Percentiles rank a stretch among this genome's conserved stretches.
Conservation (phyloP, 2,888 invertebrate species). For the Ophonus ardosiacus region DNA sequence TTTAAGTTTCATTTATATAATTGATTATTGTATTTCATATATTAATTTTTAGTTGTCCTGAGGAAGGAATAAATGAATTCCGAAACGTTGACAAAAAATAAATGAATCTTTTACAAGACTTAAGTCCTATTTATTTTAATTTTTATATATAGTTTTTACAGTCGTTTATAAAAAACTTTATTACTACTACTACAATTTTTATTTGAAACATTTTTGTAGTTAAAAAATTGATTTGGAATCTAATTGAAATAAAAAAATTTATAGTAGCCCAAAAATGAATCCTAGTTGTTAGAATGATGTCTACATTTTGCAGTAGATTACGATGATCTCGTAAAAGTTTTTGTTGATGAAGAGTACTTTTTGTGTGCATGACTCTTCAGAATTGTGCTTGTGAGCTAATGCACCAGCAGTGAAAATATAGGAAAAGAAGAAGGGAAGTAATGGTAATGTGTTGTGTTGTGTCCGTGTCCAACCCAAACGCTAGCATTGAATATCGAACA, state of each 20-base stretch:
- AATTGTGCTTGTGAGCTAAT: constrained; percentile 64
- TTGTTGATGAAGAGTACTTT: constrained; percentile 70
- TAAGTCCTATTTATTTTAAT: no score
- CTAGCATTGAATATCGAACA: constrained; percentile 1
- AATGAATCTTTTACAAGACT: no score
- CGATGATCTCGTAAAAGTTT: constrained; percentile 29
- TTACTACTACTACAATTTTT: no score
- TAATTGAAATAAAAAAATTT: neutral
- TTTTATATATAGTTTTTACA: no score
- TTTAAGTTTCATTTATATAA: no score
- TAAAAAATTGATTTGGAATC: no score
- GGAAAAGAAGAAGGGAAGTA: neutral
- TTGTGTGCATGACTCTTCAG: constrained; percentile 70
- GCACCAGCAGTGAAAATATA: constrained; percentile 62
- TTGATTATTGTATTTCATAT: no score
- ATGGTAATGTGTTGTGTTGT: constrained; percentile 2
- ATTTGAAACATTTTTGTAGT: no score
- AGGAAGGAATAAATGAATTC: no score
- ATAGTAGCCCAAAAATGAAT: neutral
- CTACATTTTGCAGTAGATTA: neutral
- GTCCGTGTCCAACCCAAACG: neutral
- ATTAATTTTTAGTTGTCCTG: no score
- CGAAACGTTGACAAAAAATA: no score
- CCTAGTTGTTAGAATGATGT: neutral
- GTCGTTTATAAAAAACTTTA: no score